Base-by-base conservation (phyloP, 2,113 vertebrate genomes). In the Acanthochromis polyacanthus region DNA sequence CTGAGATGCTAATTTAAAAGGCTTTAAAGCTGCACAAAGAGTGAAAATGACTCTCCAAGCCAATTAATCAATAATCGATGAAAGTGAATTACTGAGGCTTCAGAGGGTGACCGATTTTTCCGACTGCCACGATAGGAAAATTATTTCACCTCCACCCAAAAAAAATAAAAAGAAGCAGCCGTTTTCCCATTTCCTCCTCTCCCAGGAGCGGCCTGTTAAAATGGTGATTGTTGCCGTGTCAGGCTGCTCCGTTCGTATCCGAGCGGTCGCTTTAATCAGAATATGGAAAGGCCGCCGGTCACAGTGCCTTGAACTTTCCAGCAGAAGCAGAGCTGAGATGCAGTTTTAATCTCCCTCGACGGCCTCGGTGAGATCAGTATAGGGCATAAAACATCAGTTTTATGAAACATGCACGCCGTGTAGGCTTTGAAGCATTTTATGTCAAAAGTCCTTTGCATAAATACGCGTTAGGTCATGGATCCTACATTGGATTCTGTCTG, bases 251-350 rank as follows among this genome's bases (percentile, higher is more conserved):
- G 3, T 23, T 83, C 40, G 40, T 75, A 76, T 66, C 60, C 58
- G 14, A 64, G 38, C 65, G 60, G 75, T 77, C 71, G 59, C 71
- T 88, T 88, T 83, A 81, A 83, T 84, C 75, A 81, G 77, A 73
- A 46, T 0, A 32, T n/a, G 59, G 61, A 55, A 77, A 78, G 59
- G 73, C 75, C 61, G 23, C 46, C 11, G 65, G 72, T 75, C 70
- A 43, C 25, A 10, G 16, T 2, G 71, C 14, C 30, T 61, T 66
- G 40, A 5, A 73, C 69, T 81, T 51, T 63, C 50, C 43, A 43
- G 48, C 23, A 4, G 43, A 40, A 40, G 55, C 73, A 3, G 40
- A 61, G 63, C 38, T 2, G 62, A 62, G 71, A 70, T 56, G 40
- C 58, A 25, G 45, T 71, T 72, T 69, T 64, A 80, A 85, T 82